Evolutionary conservation across 2,888 invertebrate species (phyloP), one percentile per base, ranked within the genome.

Genomic region (Muschampia staudingeri): DNA sequence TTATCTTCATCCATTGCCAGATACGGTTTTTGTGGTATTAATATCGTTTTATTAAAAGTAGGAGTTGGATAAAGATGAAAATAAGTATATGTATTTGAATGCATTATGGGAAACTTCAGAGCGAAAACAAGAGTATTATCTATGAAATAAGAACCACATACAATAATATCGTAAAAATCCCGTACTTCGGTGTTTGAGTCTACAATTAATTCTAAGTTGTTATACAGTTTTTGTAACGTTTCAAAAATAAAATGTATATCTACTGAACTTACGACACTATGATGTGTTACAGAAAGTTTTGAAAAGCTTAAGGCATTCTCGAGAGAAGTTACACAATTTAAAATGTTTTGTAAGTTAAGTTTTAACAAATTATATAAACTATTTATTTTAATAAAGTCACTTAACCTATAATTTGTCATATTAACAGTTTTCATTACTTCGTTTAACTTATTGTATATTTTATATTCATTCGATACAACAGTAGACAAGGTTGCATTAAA

Each of bases 61-160:
- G 65, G 65, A 65, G 14, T 65, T 30, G 65, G 65, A 65, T 65
- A 30, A 65, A 65, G 19, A 8, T 65, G 65, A 65, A 25, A 65
- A 65, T 65, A 65, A 65, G 65, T 65, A 61, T 61, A 61, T 11
- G 12, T 65, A 30, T 65, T 65, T 65, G 65, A 65, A 65, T 65
- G 65, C 65, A 65, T 65, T 65, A 65, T 65, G 65, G 65, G 65
- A 65, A 65, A 65, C 65, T 65, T 65, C 65, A 65, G 12, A 30
- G 30, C 65, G 19, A 65, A 65, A 30, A 65, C 65, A 65, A 65
- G 65, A 30, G 12, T 30, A 19, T 65, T 65, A 65, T 65, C 30
- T 3, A 65, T 30, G 25, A 65, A 65, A 12, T 65, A 65, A 30
- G 65, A 65, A 65, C 65, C 65, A 65, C 65, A 65, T 65, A 11